Percentiles rank a stretch among this genome's conserved stretches.
These are phyloP conservation scores for Lamellibrachia satsuma DNA, from an alignment of 2,888 invertebrate genomes.

Conservation along the genomic window DNA sequence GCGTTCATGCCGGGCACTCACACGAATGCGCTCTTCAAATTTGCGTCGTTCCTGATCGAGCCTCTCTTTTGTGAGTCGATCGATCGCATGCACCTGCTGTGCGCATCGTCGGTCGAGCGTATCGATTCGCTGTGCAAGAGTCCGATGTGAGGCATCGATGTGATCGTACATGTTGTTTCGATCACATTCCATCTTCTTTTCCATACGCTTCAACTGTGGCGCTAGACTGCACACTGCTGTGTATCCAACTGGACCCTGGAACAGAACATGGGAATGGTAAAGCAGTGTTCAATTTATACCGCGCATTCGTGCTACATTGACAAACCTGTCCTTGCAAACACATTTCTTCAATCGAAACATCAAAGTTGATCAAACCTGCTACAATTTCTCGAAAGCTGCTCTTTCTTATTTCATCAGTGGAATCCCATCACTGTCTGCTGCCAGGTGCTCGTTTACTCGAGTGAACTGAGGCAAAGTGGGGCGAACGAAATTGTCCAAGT, in stretches of 20 bases:
- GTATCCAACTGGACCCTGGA: conserved; percentile 83
- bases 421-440: too few species aligned
- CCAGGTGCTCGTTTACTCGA: too few species aligned
- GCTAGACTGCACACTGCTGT: conserved; percentile 84
- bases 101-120: conserved; percentile 74
- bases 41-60: conserved; percentile 74
- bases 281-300: too few species aligned
- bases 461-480: too few species aligned
- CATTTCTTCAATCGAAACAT: too few species aligned
- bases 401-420: too few species aligned
- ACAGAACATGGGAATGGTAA: conserved; percentile 19
- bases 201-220: conserved; percentile 88
- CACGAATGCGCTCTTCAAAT: conserved; percentile 75
- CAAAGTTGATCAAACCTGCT: too few species aligned
- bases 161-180: conserved; percentile 81
- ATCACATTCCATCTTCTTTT: conserved; percentile 80
- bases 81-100: conserved; percentile 53
- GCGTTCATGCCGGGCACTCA: conserved; percentile 65
- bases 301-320: too few species aligned
- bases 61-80: conserved; percentile 69
- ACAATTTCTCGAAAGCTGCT: too few species aligned
- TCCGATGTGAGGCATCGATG: conserved; percentile 82
- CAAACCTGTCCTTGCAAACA: too few species aligned
- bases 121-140: conserved; percentile 82
- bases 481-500: too few species aligned